Evolutionary conservation across 1,140 invertebrate genomes (phyloP).

Genomic region (Phortica variegata): DNA sequence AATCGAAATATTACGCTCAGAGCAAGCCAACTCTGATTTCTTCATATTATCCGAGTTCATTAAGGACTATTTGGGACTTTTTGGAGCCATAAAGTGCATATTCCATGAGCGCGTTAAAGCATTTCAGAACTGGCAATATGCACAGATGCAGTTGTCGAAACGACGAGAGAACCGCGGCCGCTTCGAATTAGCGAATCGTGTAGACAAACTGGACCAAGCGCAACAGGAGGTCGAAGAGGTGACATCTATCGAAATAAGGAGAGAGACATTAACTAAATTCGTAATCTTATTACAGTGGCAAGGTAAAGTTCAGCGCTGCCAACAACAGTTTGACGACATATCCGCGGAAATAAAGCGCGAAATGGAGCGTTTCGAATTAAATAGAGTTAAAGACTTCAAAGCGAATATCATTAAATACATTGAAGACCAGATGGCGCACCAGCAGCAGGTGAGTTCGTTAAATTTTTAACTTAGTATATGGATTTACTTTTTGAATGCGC

Average conservation of each 20-base stretch:
- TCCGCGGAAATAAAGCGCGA: conserved; percentile 96
- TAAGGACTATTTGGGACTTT: conserved; percentile 92
- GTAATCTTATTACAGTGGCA: conserved; percentile 78
- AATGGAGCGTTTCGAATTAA: conserved; percentile 87
- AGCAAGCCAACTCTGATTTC: conserved; percentile 95
- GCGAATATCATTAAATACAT: conserved; percentile 86
- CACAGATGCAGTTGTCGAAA: conserved; percentile 90
- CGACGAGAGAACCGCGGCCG: conserved; percentile 93
- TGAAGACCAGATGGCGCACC: conserved; percentile 91
- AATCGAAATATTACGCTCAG: conserved; percentile 82
- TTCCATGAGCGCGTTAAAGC: conserved; percentile 97
- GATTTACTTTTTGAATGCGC: not conserved
- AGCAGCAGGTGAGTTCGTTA: conserved; percentile 75
- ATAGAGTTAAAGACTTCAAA: conserved; percentile 89
- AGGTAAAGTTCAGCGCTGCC: conserved; percentile 90
- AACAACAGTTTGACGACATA: conserved; percentile 96
- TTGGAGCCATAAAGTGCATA: conserved; percentile 94
- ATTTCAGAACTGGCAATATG: conserved; percentile 97
- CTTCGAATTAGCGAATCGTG: conserved; percentile 82
- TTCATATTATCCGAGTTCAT: conserved; percentile 90
- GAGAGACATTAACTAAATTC: not conserved
- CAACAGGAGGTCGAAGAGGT: conserved; percentile 90
- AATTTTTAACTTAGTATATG: not conserved
- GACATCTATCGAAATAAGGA: too few relatives aligned
- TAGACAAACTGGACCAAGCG: conserved; percentile 87